Base-by-base conservation (phyloP, 1,140 invertebrate species). In the Penaeus japonicus region DNA sequence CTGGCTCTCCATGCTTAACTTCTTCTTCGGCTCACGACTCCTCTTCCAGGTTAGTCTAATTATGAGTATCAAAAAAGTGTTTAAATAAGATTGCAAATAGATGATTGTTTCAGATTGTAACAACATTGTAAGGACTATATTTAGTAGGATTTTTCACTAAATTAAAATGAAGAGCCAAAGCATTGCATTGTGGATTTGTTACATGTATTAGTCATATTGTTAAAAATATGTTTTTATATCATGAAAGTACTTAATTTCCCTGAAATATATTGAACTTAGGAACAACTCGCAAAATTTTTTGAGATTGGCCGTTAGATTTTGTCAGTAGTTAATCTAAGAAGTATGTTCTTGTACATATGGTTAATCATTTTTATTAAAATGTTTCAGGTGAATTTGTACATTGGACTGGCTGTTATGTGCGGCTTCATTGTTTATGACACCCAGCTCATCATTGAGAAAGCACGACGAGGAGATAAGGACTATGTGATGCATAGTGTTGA, bases 401-500 rank as follows among this genome's bases (percentile, higher is more conserved):
- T 97, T 79, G 97, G 98, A 81, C 94, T 99, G 22, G 93, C 95
- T 77, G 93, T 98, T 7, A 98, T 99, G 95, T 98, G 97, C 92
- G 97, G 95, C 75, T 99, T 99, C 92, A 95, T 99, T 32, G 94
- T 99, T 47, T 99, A 97, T 91, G 98, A 99, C 92, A 99, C 98
- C 17, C 98, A 99, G 93, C 93, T 97, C 80, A 99, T 99, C 90
- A 96, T 99, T 90, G 97, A 99, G 92, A 99, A 99, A 92, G 94
- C 95, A 90, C 94, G 96, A 83, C 94, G 95, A 92, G 98, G 98
- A 77, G 98, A 96, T 93, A 97, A 96, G 92, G 98, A 99, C 93
- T 99, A 97, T 92, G 96, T 99, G 81, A 94, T 95, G 92, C 97
- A 99, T 93, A 95, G 97, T 17, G 93, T 98, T 86, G 96, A 97